Conservation (phyloP, 2,113 vertebrate genomes). For the Pseudopodoces humilis region DNA sequence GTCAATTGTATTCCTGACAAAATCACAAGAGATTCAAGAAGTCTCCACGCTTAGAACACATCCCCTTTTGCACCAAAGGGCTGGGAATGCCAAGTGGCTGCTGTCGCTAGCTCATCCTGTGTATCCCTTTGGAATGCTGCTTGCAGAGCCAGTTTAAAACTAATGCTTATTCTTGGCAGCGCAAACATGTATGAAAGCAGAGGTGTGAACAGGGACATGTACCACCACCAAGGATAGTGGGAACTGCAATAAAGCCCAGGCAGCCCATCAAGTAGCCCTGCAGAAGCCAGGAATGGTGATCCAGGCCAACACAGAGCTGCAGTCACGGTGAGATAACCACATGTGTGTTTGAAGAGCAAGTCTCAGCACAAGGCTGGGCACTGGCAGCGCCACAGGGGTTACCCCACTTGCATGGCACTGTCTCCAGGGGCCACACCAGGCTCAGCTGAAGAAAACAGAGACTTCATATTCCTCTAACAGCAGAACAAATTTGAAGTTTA, state of each 20-base stretch:
- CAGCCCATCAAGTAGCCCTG: neutral
- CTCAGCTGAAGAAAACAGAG: neutral
- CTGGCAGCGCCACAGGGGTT: neutral
- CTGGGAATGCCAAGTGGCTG: neutral
- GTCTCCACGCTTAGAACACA: neutral
- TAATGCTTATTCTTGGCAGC: neutral
- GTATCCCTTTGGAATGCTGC: neutral
- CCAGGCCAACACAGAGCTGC: neutral
- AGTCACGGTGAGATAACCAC: neutral
- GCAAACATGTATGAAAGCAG: rapidly evolving
- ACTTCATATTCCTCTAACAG: neutral
- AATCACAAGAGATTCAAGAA: neutral
- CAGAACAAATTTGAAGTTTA: neutral
- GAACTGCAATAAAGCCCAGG: neutral
- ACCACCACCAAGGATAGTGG: neutral
- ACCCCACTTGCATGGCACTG: rapidly evolving
- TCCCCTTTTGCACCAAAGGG: neutral
- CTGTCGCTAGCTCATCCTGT: neutral
- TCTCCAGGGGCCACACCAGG: neutral
- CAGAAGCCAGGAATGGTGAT: neutral
- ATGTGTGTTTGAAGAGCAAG: neutral
- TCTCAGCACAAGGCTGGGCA: neutral
- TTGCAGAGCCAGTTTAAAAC: neutral
- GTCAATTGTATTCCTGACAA: neutral
- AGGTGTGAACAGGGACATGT: neutral